Evolutionary conservation across 1,140 invertebrate species (phyloP).

Genomic region (Diorhabda sublineata): DNA sequence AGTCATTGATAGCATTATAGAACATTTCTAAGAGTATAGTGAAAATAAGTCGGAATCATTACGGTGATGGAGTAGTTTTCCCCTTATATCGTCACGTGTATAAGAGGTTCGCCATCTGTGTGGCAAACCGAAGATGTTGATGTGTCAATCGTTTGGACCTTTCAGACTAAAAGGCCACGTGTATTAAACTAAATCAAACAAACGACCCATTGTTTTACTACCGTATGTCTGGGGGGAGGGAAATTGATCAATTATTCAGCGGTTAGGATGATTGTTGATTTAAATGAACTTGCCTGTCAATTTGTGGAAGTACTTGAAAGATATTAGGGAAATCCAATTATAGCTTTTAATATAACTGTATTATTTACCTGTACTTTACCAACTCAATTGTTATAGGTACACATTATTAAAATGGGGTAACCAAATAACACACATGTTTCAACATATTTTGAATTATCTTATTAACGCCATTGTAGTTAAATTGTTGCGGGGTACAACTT

Average conservation of each 20-base stretch:
- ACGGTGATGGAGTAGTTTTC: neutral
- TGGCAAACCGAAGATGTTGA: neutral
- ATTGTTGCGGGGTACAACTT: too few relatives aligned
- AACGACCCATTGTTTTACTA: neutral
- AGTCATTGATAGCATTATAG: too few relatives aligned
- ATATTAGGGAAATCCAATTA: neutral
- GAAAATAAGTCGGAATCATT: too few relatives aligned
- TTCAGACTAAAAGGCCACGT: neutral
- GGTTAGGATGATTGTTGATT: neutral
- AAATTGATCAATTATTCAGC: neutral
- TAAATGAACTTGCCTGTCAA: neutral
- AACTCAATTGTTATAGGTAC: too few relatives aligned
- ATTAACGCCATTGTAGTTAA: too few relatives aligned
- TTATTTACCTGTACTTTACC: too few relatives aligned
- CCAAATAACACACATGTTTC: too few relatives aligned
- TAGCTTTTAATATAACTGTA: neutral
- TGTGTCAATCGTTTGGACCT: constrained; percentile 1
- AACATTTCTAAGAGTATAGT: too few relatives aligned
- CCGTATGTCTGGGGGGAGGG: neutral
- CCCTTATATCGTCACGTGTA: constrained; percentile 18
- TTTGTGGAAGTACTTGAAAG: neutral
- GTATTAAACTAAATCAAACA: neutral
- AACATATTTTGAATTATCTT: too few relatives aligned
- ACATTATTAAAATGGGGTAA: too few relatives aligned
- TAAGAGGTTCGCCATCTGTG: constrained; percentile 13